Conservation (phyloP, 2,888 invertebrate species). For the Ormyrus rosae region DNA sequence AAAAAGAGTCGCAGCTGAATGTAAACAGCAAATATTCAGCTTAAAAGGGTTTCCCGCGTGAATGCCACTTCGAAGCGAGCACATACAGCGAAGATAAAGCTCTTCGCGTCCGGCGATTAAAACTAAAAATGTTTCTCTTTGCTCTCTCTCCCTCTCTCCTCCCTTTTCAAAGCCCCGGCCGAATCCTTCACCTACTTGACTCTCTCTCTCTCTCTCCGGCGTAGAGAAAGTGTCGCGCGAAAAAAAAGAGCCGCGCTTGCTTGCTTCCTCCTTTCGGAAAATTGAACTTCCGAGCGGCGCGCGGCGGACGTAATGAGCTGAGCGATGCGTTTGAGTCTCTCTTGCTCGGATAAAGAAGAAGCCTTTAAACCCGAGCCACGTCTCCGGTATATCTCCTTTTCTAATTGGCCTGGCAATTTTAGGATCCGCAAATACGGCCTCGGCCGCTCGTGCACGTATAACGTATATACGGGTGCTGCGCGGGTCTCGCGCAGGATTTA, state of each 20-base stretch:
- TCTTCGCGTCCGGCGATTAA: conserved; percentile 22
- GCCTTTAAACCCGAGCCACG: background rate
- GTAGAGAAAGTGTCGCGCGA: background rate
- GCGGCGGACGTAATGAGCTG: too few relatives aligned
- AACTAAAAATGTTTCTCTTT: conserved; percentile 22
- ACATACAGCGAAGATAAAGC: background rate
- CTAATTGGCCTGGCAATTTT: conserved; percentile 14
- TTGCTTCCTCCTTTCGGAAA: conserved; percentile 10
- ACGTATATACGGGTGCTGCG: too few relatives aligned
- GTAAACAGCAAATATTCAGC: conserved; percentile 12
- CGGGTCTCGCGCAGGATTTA: too few relatives aligned
- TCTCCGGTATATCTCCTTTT: background rate
- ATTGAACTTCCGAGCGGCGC: conserved; percentile 16
- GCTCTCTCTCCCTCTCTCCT: background rate
- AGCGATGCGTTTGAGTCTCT: too few relatives aligned
- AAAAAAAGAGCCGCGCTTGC: conserved; percentile 22
- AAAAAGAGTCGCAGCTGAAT: too few relatives aligned
- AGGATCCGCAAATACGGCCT: too few relatives aligned
- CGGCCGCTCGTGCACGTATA: too few relatives aligned
- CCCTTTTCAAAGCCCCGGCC: background rate
- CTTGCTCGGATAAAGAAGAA: conserved; percentile 12
- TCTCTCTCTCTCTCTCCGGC: background rate
- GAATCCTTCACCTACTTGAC: conserved; percentile 50
- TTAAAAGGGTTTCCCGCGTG: conserved; percentile 22
- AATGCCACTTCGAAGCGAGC: conserved; percentile 26